phyloP scores from a whole-genome alignment of 2,888 invertebrate genomes.

The Blastobasis adustella region DNA sequence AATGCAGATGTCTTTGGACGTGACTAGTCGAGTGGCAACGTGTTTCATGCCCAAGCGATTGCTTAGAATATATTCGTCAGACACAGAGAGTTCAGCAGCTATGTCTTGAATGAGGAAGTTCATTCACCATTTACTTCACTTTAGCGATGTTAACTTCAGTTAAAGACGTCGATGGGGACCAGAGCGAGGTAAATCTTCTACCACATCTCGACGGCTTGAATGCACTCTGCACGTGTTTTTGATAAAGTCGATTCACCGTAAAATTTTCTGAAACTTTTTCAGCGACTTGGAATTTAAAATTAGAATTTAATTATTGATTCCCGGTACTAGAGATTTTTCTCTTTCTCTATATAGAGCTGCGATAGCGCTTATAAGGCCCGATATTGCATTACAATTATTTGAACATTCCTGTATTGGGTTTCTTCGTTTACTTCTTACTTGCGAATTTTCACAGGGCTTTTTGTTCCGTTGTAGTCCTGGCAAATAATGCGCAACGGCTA shows the following conservation, averaged over 20 bases:
- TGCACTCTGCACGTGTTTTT: slow-evolving; percentile 11
- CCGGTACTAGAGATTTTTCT: no score
- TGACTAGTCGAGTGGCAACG: slow-evolving; percentile 17
- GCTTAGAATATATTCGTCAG: neutral
- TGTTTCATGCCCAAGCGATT: slow-evolving; percentile 16
- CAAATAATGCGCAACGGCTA: no score
- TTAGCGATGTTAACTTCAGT: slow-evolving; percentile 11
- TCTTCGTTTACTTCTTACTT: no score
- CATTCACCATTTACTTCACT: slow-evolving; percentile 4
- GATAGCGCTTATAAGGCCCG: no score
- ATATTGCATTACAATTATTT: no score
- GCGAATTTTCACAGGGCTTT: no score
- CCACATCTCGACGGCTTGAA: slow-evolving; percentile 15
- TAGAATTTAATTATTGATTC: no score
- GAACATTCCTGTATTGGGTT: no score
- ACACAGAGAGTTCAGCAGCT: slow-evolving; percentile 5
- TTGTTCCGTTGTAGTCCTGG: no score
- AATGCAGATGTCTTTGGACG: slow-evolving; percentile 4
- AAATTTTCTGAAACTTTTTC: slow-evolving; percentile 14
- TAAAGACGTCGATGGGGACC: slow-evolving; percentile 12
- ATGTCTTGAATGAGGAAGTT: slow-evolving; percentile 8
- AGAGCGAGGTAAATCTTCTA: slow-evolving; percentile 15
- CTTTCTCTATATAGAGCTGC: no score
- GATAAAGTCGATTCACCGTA: slow-evolving; percentile 13
- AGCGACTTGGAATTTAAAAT: slow-evolving; percentile 7